These are phyloP conservation scores for Heliconius hewitsoni DNA, from an alignment of 1,140 invertebrate genomes.

Conservation along the genomic window DNA sequence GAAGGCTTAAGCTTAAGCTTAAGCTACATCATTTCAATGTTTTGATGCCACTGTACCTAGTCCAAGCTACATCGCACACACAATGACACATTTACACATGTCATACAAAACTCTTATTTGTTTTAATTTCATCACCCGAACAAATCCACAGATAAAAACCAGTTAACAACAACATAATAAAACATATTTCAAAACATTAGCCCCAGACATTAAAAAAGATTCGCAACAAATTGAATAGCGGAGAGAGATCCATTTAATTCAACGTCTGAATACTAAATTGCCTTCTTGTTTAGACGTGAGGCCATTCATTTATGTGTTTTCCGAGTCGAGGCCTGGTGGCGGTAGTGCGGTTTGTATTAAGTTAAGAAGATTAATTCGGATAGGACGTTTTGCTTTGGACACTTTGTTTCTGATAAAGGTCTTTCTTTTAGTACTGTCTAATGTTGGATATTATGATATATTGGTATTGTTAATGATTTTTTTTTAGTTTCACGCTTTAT, in stretches of 20 bases:
- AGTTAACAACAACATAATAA: not conserved
- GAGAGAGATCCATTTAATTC: constrained; percentile 47
- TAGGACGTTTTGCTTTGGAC: constrained; percentile 13
- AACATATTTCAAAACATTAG: not conserved
- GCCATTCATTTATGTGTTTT: constrained; percentile 32
- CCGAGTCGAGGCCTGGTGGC: constrained; percentile 28
- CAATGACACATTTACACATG: too few species aligned
- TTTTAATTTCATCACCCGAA: too few species aligned
- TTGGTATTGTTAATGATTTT: not conserved
- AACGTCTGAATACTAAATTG: constrained; percentile 52
- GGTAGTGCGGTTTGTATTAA: constrained; percentile 30
- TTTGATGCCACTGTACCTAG: too few species aligned
- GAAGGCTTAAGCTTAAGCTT: too few species aligned
- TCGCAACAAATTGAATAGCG: constrained; percentile 33
- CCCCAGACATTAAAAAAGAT: not conserved
- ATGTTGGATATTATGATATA: not conserved
- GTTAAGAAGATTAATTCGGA: constrained; percentile 27
- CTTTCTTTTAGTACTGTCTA: not conserved
- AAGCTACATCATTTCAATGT: too few species aligned
- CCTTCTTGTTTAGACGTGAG: constrained; percentile 49
- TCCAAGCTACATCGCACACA: too few species aligned
- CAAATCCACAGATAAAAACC: too few species aligned
- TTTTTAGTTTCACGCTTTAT: too few species aligned
- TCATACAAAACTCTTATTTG: too few species aligned
- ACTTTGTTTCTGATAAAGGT: not conserved